Evolutionary conservation across 2,113 vertebrate genomes (phyloP), one percentile per base, ranked within the genome.

Genomic region (Amphilophus citrinellus): DNA sequence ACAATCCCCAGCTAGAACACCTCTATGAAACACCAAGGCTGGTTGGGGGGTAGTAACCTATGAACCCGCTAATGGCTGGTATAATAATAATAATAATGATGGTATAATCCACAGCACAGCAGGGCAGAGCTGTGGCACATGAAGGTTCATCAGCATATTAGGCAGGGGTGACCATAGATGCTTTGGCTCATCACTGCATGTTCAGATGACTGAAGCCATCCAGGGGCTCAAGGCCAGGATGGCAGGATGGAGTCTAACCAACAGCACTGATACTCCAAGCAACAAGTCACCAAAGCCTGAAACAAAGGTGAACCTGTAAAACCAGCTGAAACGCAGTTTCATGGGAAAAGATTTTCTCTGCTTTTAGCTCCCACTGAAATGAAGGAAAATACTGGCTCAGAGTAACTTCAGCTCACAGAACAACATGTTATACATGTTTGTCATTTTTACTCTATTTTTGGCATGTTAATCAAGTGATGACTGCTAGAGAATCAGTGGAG

Each of bases 131-230:
- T 30, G 42, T 71, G 24, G 65, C 42, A 50, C 24, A 20, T 4
- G 18, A 39, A 65, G 35, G 20, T 65, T 22, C 61, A 39, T 68
- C 27, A 68, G 42, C 65, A 18, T 27, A 68, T 68, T 42, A 18
- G 18, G 71, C 56, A 57, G 50, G 0, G 50, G 27, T 14, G 68
- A 56, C 4, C 68, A 75, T 5, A 56, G 42, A 75, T 22, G 68
- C 27, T 35, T 71, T 4, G 66, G 44, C 68, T 73, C 27, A 1
- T 73, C 44, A 11, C 63, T 18, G 15, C 5, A 10, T 10, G 24
- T 58, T 76, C 39, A 42, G 7, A 80, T 68, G 77, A 76, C 57
- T 89, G 39, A 84, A 44, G 84, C 65, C 59, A 18, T 32, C 35
- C 61, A 56, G 30, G 50, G 47, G 58, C 44, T 79, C 35, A 42